Percentiles rank a stretch among this genome's conserved stretches.
These are phyloP conservation scores for Spisula subtruncata DNA, from an alignment of 2,888 invertebrate species.

Conservation along the genomic window DNA sequence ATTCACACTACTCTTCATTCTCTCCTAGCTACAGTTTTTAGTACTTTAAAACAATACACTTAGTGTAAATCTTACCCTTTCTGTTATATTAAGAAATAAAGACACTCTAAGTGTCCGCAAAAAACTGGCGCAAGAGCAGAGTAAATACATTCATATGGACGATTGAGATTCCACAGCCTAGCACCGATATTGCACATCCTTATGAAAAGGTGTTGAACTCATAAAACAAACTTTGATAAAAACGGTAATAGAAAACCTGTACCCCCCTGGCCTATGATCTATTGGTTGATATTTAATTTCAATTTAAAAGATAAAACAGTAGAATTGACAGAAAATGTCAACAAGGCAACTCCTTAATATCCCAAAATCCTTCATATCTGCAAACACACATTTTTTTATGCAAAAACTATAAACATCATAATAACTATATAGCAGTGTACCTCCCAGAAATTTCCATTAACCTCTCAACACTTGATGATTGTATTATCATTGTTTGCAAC, in stretches of 20 bases:
- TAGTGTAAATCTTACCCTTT: slow-evolving; percentile 12
- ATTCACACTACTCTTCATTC: background rate
- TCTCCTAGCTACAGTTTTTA: background rate
- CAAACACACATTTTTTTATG: background rate
- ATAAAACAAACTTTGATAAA: slow-evolving; percentile 13
- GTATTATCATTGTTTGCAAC: slow-evolving; percentile 6
- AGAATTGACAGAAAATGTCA: slow-evolving; percentile 11
- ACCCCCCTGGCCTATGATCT: background rate
- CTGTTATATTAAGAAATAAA: background rate
- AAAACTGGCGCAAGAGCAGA: background rate
- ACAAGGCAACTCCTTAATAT: background rate
- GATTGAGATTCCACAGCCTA: background rate
- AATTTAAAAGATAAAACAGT: background rate
- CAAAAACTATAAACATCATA: background rate
- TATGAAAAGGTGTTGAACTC: background rate
- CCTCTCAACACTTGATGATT: background rate
- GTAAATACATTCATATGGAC: background rate
- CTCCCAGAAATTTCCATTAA: slow-evolving; percentile 1
- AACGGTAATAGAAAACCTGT: background rate
- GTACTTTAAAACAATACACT: background rate
- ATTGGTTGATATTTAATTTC: background rate
- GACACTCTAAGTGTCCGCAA: background rate
- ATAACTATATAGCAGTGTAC: background rate
- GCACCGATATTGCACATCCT: background rate
- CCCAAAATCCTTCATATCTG: background rate